phyloP scores from a whole-genome alignment of 2,888 invertebrate genomes.

The Panopea generosa region DNA sequence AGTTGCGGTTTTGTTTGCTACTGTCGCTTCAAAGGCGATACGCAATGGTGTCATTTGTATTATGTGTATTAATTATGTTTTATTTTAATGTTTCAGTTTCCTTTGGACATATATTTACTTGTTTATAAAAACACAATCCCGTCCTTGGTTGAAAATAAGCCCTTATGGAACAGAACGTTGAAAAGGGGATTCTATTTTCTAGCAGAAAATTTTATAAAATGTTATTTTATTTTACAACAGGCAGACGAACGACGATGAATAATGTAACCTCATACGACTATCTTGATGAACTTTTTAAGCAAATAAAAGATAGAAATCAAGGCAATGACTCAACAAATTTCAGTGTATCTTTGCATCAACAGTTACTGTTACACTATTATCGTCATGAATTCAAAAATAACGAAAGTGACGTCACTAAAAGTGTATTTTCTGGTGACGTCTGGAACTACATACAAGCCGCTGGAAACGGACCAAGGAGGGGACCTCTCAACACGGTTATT shows the following conservation, averaged over 20 bases:
- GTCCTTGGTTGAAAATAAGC: too few species aligned
- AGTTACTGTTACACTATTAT: neutral
- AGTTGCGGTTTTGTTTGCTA: too few species aligned
- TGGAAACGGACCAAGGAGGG: conserved; percentile 67
- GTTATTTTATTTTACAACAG: neutral
- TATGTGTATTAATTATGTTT: too few species aligned
- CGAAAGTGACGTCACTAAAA: conserved; percentile 2
- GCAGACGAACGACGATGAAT: conserved; percentile 1
- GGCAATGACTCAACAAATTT: conserved; percentile 1
- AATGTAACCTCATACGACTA: conserved; percentile 3
- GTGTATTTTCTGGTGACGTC: conserved; percentile 30
- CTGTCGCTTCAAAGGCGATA: too few species aligned
- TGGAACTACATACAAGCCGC: conserved; percentile 65
- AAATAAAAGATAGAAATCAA: conserved; percentile 1
- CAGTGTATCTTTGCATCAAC: neutral
- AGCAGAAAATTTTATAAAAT: neutral
- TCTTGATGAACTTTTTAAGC: conserved; percentile 16
- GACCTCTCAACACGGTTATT: conserved; percentile 68
- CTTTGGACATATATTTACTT: too few species aligned
- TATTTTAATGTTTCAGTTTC: too few species aligned
- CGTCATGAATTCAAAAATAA: neutral
- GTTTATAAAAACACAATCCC: too few species aligned
- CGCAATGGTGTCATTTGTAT: too few species aligned
- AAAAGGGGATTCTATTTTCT: too few species aligned
- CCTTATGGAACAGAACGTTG: too few species aligned